Conservation (phyloP, 2,113 vertebrate genomes). For the Stegastes partitus region DNA sequence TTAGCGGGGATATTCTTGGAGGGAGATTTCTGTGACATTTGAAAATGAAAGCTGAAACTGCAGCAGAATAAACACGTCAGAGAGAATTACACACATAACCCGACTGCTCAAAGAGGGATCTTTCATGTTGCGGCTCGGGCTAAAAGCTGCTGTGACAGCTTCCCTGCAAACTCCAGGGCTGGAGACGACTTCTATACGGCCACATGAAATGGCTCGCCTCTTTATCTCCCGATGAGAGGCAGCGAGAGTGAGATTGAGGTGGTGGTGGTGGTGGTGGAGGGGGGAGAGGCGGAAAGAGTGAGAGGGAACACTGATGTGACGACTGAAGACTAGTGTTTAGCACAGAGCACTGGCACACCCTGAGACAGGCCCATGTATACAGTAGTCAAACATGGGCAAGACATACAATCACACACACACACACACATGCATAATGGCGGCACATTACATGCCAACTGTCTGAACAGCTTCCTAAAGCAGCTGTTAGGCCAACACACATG, state of each 20-base stretch:
- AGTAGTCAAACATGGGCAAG: slow-evolving; percentile 54
- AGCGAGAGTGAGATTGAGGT: slow-evolving; percentile 38
- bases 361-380: slow-evolving; percentile 56
- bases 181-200: slow-evolving; percentile 77
- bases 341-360: slow-evolving; percentile 73
- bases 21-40: slow-evolving; percentile 70
- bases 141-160: slow-evolving; percentile 81
- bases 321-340: slow-evolving; percentile 66
- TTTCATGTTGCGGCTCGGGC: slow-evolving; percentile 79
- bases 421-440: slow-evolving; percentile 51
- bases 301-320: slow-evolving; percentile 58
- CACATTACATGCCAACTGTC: slow-evolving; percentile 60
- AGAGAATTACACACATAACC: slow-evolving; percentile 82
- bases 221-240: slow-evolving; percentile 82
- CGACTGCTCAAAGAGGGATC: slow-evolving; percentile 71
- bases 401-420: slow-evolving; percentile 44
- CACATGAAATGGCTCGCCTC: slow-evolving; percentile 79
- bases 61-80: slow-evolving; percentile 77
- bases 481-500: slow-evolving; percentile 51
- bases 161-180: slow-evolving; percentile 69
- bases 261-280: too few species aligned
- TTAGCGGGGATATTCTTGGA: slow-evolving; percentile 74
- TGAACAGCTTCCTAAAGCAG: slow-evolving; percentile 73
- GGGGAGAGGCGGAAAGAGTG: slow-evolving; percentile 39
- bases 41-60: slow-evolving; percentile 75